These are phyloP conservation scores for Penaeus japonicus DNA, from an alignment of 1,140 invertebrate genomes.

Conservation along the genomic window DNA sequence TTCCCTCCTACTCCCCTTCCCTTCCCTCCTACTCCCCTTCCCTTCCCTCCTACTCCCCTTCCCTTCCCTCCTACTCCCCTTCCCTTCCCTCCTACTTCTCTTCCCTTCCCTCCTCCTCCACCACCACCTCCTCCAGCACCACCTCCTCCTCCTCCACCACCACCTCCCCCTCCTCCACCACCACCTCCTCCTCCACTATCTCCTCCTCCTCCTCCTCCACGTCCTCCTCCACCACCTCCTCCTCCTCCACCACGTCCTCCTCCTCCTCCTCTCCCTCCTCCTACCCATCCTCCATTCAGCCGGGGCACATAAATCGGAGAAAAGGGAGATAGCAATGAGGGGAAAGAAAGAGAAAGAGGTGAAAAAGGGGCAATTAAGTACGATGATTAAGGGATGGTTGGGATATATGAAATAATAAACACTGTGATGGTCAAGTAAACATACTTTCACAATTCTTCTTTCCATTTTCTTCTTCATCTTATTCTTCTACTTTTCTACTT, in stretches of 20 bases:
- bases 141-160: too few species aligned
- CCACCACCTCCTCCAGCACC: neutral
- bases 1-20: neutral
- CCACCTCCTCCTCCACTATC: too few species aligned
- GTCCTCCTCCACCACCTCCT: neutral
- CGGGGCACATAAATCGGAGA: too few species aligned
- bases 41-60: neutral
- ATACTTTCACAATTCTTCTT: too few species aligned
- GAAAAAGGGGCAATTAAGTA: too few species aligned
- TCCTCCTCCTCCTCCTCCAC: neutral
- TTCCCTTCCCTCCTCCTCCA: neutral
- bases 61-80: neutral
- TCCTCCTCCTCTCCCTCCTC: neutral
- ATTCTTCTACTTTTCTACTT: neutral
- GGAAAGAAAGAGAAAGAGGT: too few species aligned
- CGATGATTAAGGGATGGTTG: too few species aligned
- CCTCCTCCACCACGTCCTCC: neutral
- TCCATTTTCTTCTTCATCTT: too few species aligned
- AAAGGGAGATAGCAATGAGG: too few species aligned
- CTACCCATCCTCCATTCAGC: neutral
- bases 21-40: neutral
- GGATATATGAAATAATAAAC: too few species aligned
- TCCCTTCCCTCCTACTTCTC: neutral
- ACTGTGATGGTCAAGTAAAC: too few species aligned
- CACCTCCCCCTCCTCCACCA: too few species aligned